Percentiles rank a stretch among this genome's conserved stretches.
phyloP scores from a whole-genome alignment of 2,797 vertebrate genomes.

The Pantherophis alleghaniensis region DNA sequence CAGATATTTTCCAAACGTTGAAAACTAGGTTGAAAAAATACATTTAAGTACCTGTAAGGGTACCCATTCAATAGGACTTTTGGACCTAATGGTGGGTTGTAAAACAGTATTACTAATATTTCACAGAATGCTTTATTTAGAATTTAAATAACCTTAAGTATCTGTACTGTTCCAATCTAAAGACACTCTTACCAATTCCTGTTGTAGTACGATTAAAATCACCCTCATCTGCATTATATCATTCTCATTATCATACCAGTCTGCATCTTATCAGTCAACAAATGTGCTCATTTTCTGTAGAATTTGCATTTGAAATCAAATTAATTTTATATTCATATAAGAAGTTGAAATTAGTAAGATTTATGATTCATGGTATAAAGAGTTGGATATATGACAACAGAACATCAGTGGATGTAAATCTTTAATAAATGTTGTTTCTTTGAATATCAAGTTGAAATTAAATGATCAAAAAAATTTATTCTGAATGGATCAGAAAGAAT shows the following conservation, averaged over 20 bases:
- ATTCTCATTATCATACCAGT: neutral
- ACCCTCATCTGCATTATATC: neutral
- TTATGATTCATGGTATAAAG: neutral
- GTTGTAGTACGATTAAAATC: neutral
- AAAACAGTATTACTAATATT: neutral
- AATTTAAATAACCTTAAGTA: neutral
- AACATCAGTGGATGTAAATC: neutral
- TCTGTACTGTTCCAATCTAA: no score
- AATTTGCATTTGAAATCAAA: neutral
- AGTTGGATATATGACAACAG: neutral
- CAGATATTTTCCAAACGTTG: neutral
- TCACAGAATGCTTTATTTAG: neutral
- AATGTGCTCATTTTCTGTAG: neutral
- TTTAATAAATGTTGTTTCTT: neutral
- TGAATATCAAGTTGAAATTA: neutral
- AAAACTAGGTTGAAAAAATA: neutral
- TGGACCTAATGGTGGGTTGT: neutral
- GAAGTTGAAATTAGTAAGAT: neutral
- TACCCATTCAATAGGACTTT: neutral
- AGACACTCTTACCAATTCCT: neutral
- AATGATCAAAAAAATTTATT: neutral
- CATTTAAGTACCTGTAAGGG: neutral
- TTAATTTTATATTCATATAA: neutral
- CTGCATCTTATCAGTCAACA: neutral
- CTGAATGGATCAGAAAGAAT: neutral